phyloP scores from a whole-genome alignment of 2,888 invertebrate genomes.

The Chloromyia formosa region DNA sequence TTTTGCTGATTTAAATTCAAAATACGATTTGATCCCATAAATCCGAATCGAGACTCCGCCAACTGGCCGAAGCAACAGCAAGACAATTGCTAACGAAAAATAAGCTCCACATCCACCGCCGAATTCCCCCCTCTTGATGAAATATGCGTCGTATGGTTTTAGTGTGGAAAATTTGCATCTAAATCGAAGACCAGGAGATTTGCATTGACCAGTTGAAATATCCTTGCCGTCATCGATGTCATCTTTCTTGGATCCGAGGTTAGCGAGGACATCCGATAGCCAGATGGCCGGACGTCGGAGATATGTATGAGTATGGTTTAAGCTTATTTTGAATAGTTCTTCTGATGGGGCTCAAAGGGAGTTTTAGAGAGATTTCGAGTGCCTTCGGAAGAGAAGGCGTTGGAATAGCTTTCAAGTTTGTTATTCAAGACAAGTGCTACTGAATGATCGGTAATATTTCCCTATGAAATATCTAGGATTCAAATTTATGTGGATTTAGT shows the following conservation, averaged over 20 bases:
- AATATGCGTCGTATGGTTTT: constrained; percentile 23
- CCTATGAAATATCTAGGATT: background rate
- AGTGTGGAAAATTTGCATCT: constrained; percentile 62
- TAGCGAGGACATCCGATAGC: background rate
- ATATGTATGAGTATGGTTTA: constrained; percentile 15
- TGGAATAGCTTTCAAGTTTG: constrained; percentile 36
- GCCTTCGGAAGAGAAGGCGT: constrained; percentile 16
- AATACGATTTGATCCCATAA: constrained; percentile 45
- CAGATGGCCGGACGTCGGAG: background rate
- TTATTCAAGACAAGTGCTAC: constrained; percentile 19
- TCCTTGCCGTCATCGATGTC: constrained; percentile 33
- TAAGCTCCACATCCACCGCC: constrained; percentile 9
- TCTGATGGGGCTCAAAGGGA: background rate
- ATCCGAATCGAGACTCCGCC: constrained; percentile 33
- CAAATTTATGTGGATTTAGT: background rate
- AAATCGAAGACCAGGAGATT: constrained; percentile 58
- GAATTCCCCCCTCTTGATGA: background rate
- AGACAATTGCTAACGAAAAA: constrained; percentile 1
- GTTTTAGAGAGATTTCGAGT: constrained; percentile 37
- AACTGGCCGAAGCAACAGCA: background rate
- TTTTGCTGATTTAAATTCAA: constrained; percentile 44
- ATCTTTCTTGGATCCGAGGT: constrained; percentile 15
- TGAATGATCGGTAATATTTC: background rate
- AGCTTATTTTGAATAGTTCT: constrained; percentile 28
- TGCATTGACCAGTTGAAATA: constrained; percentile 47